Conservation (phyloP, 2,888 invertebrate genomes). For the Sipha maydis region DNA sequence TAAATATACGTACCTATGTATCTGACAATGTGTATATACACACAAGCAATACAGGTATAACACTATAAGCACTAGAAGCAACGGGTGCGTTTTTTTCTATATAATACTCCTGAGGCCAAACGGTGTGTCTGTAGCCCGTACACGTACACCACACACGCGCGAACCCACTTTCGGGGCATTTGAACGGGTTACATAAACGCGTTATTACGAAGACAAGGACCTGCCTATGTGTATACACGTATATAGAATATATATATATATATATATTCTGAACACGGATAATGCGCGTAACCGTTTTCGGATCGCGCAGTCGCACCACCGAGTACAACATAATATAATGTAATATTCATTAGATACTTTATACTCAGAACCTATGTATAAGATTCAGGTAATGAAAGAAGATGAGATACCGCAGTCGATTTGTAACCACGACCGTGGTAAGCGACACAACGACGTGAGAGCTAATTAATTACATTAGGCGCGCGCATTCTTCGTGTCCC, state of each 20-base stretch:
- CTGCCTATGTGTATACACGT: not conserved
- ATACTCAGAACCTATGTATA: not conserved
- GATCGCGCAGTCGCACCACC: not conserved
- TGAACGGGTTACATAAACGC: constrained; percentile 32
- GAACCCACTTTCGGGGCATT: constrained; percentile 32
- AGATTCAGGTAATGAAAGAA: not conserved
- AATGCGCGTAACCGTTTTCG: constrained; percentile 3
- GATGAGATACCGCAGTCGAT: not conserved
- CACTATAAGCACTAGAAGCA: not conserved
- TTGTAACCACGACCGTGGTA: constrained; percentile 10
- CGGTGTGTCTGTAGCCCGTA: not conserved
- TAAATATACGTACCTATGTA: not conserved
- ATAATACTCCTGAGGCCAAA: constrained; percentile 25
- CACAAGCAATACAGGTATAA: not conserved
- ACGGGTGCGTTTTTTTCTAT: constrained; percentile 15
- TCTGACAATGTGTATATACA: not conserved
- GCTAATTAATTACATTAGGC: constrained; percentile 42
- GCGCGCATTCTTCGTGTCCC: constrained; percentile 12
- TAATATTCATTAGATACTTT: not conserved
- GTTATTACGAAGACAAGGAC: not conserved
- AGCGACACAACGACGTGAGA: not conserved
- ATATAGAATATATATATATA: too few species aligned
- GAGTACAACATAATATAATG: not conserved
- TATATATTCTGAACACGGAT: not conserved
- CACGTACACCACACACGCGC: not conserved